Base-by-base conservation (phyloP, 2,888 invertebrate genomes). In the Drosophila suboccidentalis region DNA sequence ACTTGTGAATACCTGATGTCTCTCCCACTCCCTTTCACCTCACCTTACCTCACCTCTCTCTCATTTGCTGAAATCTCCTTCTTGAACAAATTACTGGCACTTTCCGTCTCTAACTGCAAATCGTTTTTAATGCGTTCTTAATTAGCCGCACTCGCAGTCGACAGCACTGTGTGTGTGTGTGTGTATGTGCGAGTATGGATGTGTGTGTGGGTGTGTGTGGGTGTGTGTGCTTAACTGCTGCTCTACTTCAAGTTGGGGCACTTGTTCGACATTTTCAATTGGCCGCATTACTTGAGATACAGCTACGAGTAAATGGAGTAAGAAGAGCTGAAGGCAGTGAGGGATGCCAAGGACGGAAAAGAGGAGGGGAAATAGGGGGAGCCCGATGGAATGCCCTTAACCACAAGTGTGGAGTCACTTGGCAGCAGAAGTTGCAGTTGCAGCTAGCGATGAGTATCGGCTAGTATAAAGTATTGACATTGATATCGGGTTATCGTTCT, bases 191-290 rank as follows among this genome's bases (percentile, higher is more conserved):
- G 13, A 32, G 39, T 22, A 34, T 17, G 57, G n/a, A 38, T n/a
- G 47, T 38, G 44, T 32, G 39, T 22, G 15, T 17, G 57, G 15
- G 77, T 15, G 51, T 10, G 15, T 19, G 50, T 22, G 22, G 29
- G 62, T 32, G 58, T 22, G 73, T 47, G 57, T 55, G 43, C 51
- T 38, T 17, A 38, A 43, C 29, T 67, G 26, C 44, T 51, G 49
- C 51, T 57, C 22, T 22, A 13, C 36, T 44, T 50, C 39, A 58
- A 59, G 38, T 58, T 62, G 75, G 54, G 78, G 87, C 85, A 87
- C 76, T 82, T 82, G 76, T 82, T 85, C 86, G 78, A 82, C 78
- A 78, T 82, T 87, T 80, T 78, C 80, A 87, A 82, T 82, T 87
- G 84, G 87, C 79, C 59, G 69, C 81, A 79, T 81, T 86, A 76